Percentiles rank a stretch among this genome's conserved stretches.
Conservation (phyloP, 2,113 vertebrate species). For the Bambusicola thoracicus region DNA sequence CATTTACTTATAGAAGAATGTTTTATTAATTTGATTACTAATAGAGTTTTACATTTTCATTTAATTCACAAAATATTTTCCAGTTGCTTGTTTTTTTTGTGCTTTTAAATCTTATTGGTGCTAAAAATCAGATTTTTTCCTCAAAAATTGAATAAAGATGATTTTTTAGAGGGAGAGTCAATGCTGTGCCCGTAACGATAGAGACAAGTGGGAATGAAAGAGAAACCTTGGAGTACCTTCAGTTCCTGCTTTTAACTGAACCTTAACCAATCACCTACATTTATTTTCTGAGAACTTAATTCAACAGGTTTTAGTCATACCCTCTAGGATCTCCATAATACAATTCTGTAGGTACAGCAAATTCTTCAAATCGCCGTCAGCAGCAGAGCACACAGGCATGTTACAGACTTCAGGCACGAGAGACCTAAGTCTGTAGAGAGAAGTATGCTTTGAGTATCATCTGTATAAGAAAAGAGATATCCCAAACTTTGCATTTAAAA, state of each 20-base stretch:
- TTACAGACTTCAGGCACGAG: slow-evolving; percentile 59
- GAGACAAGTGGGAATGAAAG: not conserved
- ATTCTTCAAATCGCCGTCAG: slow-evolving; percentile 58
- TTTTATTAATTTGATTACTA: not conserved
- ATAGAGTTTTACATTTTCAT: not conserved
- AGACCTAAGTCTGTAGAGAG: slow-evolving; percentile 68
- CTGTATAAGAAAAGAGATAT: slow-evolving; percentile 49
- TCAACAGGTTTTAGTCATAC: slow-evolving; percentile 63
- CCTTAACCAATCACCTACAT: not conserved
- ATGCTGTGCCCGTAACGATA: not conserved
- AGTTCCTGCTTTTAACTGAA: slow-evolving; percentile 3
- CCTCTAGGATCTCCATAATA: slow-evolving; percentile 56
- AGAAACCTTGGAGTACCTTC: not conserved
- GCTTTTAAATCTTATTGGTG: not conserved
- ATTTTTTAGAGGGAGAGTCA: not conserved
- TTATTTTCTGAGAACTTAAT: slow-evolving; percentile 53
- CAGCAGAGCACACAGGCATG: slow-evolving; percentile 60
- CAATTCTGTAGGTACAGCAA: slow-evolving; percentile 66
- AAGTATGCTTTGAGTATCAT: slow-evolving; percentile 67
- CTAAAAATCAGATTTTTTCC: not conserved
- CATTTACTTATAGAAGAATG: not conserved
- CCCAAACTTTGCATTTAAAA: slow-evolving; percentile 66
- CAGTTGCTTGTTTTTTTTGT: fast-evolving
- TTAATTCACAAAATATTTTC: not conserved
- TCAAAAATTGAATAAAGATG: not conserved